phyloP scores from a whole-genome alignment of 2,888 invertebrate species.

The Trachelus stipa region DNA sequence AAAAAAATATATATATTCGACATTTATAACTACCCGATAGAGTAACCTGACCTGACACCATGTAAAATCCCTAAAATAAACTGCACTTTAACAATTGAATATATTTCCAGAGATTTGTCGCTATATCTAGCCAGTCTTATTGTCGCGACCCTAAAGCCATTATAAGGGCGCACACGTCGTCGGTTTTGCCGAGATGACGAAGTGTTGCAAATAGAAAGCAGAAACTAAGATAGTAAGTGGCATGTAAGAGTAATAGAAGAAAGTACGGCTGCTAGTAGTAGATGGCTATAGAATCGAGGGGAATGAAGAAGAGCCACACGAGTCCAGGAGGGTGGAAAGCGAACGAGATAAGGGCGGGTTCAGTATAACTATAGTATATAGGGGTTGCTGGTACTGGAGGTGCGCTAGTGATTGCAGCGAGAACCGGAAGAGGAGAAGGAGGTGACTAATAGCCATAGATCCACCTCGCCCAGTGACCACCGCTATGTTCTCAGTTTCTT shows the following conservation, averaged over 20 bases:
- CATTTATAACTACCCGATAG: too few species aligned
- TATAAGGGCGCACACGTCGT: background rate
- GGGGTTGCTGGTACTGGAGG: slow-evolving; percentile 25
- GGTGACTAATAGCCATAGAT: slow-evolving; percentile 52
- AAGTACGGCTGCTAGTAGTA: slow-evolving; percentile 17
- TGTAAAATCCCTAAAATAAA: background rate
- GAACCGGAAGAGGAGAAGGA: slow-evolving; percentile 32
- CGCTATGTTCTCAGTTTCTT: slow-evolving; percentile 42
- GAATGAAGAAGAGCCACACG: background rate
- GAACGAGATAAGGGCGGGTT: slow-evolving; percentile 55
- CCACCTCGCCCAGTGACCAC: slow-evolving; percentile 41
- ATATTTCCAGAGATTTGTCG: background rate
- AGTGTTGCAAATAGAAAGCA: slow-evolving; percentile 20
- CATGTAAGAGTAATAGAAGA: slow-evolving; percentile 54
- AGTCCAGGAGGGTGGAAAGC: slow-evolving; percentile 31
- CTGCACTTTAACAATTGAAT: background rate
- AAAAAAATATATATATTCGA: too few species aligned
- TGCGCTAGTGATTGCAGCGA: slow-evolving; percentile 44
- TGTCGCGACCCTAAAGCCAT: slow-evolving; percentile 1
- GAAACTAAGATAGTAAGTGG: slow-evolving; percentile 48
- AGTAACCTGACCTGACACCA: too few species aligned
- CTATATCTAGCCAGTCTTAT: background rate
- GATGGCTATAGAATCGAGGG: slow-evolving; percentile 3
- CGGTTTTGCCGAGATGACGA: slow-evolving; percentile 2
- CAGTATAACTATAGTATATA: slow-evolving; percentile 29